phyloP scores from a whole-genome alignment of 2,888 invertebrate species.

The Euspilapteryx auroguttella region DNA sequence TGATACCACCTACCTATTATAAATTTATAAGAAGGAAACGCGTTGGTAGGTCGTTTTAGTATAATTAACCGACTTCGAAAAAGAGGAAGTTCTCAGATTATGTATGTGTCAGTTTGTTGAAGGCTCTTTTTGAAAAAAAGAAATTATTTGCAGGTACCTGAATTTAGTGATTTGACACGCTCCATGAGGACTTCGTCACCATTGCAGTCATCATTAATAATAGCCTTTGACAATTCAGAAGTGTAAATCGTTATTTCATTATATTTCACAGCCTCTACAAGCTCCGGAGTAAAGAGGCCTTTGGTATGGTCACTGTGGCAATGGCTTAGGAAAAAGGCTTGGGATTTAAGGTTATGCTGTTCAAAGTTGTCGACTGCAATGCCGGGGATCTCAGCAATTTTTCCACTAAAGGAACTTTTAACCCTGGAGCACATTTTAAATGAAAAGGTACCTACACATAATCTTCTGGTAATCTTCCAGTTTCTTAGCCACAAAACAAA shows the following conservation, averaged over 20 bases:
- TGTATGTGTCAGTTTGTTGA: too few relatives aligned
- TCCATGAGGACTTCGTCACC: constrained; percentile 9
- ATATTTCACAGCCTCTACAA: constrained; percentile 11
- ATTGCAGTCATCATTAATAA: constrained; percentile 14
- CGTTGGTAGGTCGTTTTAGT: too few relatives aligned
- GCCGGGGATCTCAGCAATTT: constrained; percentile 61
- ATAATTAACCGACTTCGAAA: too few relatives aligned
- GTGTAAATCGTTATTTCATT: constrained; percentile 16
- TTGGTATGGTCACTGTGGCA: constrained; percentile 66
- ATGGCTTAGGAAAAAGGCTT: constrained; percentile 66
- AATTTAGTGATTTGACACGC: constrained; percentile 14
- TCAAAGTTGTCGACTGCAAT: constrained; percentile 65
- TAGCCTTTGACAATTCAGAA: constrained; percentile 17
- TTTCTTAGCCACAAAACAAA: too few relatives aligned
- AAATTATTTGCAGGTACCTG: too few relatives aligned
- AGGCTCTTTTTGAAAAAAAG: too few relatives aligned
- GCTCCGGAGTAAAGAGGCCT: constrained; percentile 29
- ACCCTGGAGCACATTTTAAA: constrained; percentile 1
- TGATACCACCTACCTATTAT: too few relatives aligned
- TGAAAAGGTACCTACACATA: too few relatives aligned
- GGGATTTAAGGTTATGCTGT: constrained; percentile 31
- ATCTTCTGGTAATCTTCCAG: too few relatives aligned
- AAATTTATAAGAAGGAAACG: too few relatives aligned
- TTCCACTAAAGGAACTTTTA: constrained; percentile 60
- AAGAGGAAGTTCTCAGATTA: too few relatives aligned